phyloP scores from a whole-genome alignment of 2,797 vertebrate genomes.

The Syngnathus rostellatus region DNA sequence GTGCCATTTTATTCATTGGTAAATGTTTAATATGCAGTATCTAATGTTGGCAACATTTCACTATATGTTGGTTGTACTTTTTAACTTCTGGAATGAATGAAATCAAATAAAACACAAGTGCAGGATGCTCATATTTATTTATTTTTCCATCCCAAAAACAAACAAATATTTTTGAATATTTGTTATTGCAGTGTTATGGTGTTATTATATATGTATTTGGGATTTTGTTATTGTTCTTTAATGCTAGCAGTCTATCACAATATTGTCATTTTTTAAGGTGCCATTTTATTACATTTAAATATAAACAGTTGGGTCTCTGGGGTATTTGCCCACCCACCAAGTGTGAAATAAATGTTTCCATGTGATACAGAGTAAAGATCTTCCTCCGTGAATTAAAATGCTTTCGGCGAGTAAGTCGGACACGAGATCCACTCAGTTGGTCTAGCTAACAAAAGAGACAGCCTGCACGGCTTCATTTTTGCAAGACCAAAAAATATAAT shows the following conservation, averaged over 20 bases:
- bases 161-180: too few relatives aligned
- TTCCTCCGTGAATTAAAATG: not conserved
- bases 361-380: too few relatives aligned
- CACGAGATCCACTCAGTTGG: not conserved
- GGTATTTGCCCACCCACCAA: not conserved
- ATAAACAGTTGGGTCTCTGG: not conserved
- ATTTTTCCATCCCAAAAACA: too few relatives aligned
- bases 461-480: not conserved
- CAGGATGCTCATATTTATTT: not conserved
- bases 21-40: not conserved
- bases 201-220: too few relatives aligned
- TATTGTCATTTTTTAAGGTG: too few relatives aligned
- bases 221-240: too few relatives aligned
- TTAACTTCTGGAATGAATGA: not conserved
- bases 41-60: not conserved
- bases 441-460: not conserved
- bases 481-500: not conserved
- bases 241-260: too few relatives aligned
- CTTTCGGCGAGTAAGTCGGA: not conserved
- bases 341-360: not conserved
- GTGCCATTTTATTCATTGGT: slow-evolving; percentile 18
- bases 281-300: not conserved
- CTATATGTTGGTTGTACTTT: not conserved
- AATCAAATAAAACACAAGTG: not conserved
- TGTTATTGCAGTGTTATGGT: too few relatives aligned